Conservation (phyloP, 2,888 invertebrate genomes). For the Andrena bucephala region DNA sequence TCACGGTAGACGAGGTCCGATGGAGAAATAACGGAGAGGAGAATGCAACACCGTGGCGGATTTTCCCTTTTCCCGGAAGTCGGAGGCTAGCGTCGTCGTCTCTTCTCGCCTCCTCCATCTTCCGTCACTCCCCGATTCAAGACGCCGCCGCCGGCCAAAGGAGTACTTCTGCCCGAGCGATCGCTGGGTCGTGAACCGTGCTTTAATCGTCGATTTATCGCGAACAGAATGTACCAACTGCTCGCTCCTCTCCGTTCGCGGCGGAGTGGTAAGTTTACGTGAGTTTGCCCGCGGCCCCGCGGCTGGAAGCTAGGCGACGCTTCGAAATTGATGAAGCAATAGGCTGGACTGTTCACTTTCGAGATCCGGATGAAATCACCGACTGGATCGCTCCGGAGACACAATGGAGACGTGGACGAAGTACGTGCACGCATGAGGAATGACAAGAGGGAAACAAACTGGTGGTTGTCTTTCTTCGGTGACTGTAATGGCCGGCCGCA, state of each 20-base stretch:
- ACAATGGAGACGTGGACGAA: conserved; percentile 28
- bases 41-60: neutral
- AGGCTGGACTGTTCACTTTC: conserved; percentile 63
- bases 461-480: conserved; percentile 35
- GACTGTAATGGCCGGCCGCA: conserved; percentile 52
- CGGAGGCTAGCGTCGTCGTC: neutral
- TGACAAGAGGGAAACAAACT: conserved; percentile 46
- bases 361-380: conserved; percentile 72
- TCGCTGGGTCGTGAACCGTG: conserved; percentile 72
- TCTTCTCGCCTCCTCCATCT: conserved; percentile 4
- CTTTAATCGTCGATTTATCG: conserved; percentile 78
- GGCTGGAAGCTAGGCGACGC: neutral
- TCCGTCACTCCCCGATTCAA: conserved; percentile 22
- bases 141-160: conserved; percentile 53
- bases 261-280: neutral
- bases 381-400: conserved; percentile 38
- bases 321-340: conserved; percentile 58
- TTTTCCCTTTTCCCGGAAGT: conserved; percentile 58
- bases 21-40: conserved; percentile 19
- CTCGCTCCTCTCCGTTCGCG: conserved; percentile 8
- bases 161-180: conserved; percentile 67
- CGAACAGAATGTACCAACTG: conserved; percentile 44
- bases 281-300: neutral
- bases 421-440: conserved; percentile 36
- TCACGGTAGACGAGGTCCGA: conserved; percentile 21